Base-by-base conservation (phyloP, 2,888 invertebrate species). In the Cosmia trapezina region DNA sequence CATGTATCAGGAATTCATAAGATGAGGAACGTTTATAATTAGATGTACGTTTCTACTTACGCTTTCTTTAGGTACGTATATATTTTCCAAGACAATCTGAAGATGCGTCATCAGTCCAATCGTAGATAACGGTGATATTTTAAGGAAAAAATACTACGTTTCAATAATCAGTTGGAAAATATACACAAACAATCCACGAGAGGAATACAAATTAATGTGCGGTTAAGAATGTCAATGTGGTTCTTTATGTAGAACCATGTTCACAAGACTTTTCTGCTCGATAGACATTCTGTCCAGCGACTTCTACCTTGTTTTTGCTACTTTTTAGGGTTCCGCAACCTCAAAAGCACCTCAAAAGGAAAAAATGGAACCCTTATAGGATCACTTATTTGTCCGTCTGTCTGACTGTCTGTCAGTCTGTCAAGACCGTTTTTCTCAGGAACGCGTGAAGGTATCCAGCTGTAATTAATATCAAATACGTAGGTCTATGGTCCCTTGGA, bases 141-240 rank as follows among this genome's bases (percentile, higher is more conserved):
- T 78, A 69, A 73, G 54, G 47, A 63, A 84, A 70, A 78, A 81
- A 56, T 67, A 22, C 7, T 53, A 53, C 33, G 14, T 56, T 62
- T 43, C 51, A 53, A 62, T 66, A 64, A 43, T 28, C 51, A 37
- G 33, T 47, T 47, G 41, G 19, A 53, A 57, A 72, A 79, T 63
- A 53, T 6, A 68, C 60, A 66, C 63, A 81, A 67, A 60, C 64
- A 65, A 68, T 68, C 37, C 64, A 8, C 37, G 43, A 43, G 11
- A 49, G 14, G 53, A 81, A 79, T 68, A 76, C 47, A 43, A 61
- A 68, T 2, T 56, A 28, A 70, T 51, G 64, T 75, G 41, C 59
- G 60, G 60, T 43, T 43, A 17, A 9, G 56, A 76, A 70, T 70
- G 57, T 51, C 41, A 64, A 51, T 79, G 62, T 63, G 28, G 22